These are phyloP conservation scores for Scomber colias DNA, from an alignment of 2,113 vertebrate genomes.

Conservation along the genomic window DNA sequence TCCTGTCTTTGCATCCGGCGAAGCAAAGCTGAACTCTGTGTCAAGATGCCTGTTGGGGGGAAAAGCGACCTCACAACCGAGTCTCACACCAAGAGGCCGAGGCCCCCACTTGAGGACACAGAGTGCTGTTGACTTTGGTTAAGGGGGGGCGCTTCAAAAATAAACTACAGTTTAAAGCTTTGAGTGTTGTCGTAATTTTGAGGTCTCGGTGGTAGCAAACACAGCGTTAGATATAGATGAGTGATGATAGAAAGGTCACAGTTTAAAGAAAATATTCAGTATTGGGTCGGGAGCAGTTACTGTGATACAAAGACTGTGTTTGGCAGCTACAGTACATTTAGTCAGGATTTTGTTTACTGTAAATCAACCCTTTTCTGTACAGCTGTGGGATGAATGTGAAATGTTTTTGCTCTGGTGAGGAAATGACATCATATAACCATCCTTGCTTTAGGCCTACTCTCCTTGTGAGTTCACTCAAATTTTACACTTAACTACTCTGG, in stretches of 20 bases:
- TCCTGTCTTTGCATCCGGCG: slow-evolving; percentile 29
- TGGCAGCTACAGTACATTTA: not conserved
- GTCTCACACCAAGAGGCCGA: slow-evolving; percentile 8
- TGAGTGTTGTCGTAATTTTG: slow-evolving; percentile 29
- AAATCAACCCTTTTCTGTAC: slow-evolving; percentile 33
- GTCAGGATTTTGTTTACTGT: slow-evolving; percentile 15
- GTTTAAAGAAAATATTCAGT: slow-evolving; percentile 6
- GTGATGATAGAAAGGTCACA: slow-evolving; percentile 6
- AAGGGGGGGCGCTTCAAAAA: slow-evolving; percentile 12
- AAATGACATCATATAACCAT: slow-evolving; percentile 51
- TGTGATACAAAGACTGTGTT: not conserved
- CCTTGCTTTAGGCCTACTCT: slow-evolving; percentile 17
- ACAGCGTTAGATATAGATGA: not conserved
- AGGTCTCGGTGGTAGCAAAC: slow-evolving; percentile 30
- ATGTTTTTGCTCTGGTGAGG: slow-evolving; percentile 45
- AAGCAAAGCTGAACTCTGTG: slow-evolving; percentile 13
- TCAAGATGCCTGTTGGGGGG: not conserved
- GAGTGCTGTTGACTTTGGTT: slow-evolving; percentile 40
- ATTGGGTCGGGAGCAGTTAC: not conserved
- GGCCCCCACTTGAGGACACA: not conserved
- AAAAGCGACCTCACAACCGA: not conserved
- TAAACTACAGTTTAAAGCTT: slow-evolving; percentile 28
- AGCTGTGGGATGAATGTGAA: slow-evolving; percentile 41
- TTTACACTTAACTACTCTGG: slow-evolving; percentile 42
- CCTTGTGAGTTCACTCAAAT: slow-evolving; percentile 47